A percentile compares a stretch with the other conserved stretches of the same genome.
Evolutionary conservation across 1,140 invertebrate species (phyloP).

Genomic region (Hylaeus volcanicus): DNA sequence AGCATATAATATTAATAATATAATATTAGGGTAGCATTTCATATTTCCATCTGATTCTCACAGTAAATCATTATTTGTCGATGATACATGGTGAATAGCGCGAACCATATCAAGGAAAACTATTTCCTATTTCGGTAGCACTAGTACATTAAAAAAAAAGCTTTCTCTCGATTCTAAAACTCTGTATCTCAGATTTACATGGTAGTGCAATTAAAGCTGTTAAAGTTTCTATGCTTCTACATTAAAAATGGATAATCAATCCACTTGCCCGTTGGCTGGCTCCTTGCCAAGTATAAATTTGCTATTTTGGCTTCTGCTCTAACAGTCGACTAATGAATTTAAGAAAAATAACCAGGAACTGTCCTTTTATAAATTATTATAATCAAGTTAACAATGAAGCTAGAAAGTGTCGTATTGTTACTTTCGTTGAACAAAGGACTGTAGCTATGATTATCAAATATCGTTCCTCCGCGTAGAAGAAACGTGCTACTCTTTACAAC

Average conservation of each 20-base stretch:
- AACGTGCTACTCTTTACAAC: slow-evolving; percentile 52
- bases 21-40: slow-evolving; percentile 64
- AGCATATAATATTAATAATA: slow-evolving; percentile 64
- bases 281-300: slow-evolving; percentile 50
- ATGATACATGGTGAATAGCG: slow-evolving; percentile 56
- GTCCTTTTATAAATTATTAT: slow-evolving; percentile 54
- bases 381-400: slow-evolving; percentile 44
- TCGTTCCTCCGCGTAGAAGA: slow-evolving; percentile 45
- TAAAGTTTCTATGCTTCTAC: slow-evolving; percentile 60
- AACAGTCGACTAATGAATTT: slow-evolving; percentile 56
- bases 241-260: slow-evolving; percentile 59
- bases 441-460: slow-evolving; percentile 54
- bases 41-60: slow-evolving; percentile 59
- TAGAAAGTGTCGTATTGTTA: slow-evolving; percentile 50
- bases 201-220: slow-evolving; percentile 66
- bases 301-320: slow-evolving; percentile 59
- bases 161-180: slow-evolving; percentile 48
- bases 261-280: slow-evolving; percentile 43
- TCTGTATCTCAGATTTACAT: slow-evolving; percentile 53
- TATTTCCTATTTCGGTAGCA: slow-evolving; percentile 48
- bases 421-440: slow-evolving; percentile 48
- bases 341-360: slow-evolving; percentile 52
- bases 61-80: slow-evolving; percentile 59
- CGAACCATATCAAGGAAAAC: slow-evolving; percentile 35
- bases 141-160: slow-evolving; percentile 47